These are phyloP conservation scores for Protula sp. DNA, from an alignment of 2,888 invertebrate genomes.

Conservation along the genomic window DNA sequence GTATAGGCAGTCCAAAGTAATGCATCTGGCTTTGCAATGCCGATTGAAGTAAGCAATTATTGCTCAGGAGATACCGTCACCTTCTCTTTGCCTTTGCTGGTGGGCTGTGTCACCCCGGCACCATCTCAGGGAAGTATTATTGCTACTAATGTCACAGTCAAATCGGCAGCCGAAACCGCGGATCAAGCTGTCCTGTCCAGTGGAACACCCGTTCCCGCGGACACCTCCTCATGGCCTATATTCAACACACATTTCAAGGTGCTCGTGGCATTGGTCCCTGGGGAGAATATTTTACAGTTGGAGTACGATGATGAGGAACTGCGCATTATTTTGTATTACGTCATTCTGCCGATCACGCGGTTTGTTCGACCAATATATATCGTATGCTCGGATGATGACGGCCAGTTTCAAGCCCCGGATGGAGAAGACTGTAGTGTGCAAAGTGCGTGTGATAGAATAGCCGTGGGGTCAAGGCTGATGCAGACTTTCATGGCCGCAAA, in stretches of 20 bases:
- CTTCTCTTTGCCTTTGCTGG: too few species aligned
- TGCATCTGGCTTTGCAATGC: too few species aligned
- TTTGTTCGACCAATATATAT: conserved; percentile 75
- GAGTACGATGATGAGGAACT: neutral
- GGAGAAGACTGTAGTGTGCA: conserved; percentile 64
- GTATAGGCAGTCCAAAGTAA: too few species aligned
- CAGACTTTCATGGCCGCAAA: conserved; percentile 86
- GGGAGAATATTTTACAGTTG: neutral
- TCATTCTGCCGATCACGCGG: conserved; percentile 18
- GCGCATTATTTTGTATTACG: neutral
- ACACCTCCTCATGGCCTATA: too few species aligned
- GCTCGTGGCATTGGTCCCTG: conserved; percentile 53
- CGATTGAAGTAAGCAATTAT: too few species aligned
- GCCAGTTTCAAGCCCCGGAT: conserved; percentile 68
- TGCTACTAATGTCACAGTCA: too few species aligned
- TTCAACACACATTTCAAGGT: conserved; percentile 67
- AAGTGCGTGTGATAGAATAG: conserved; percentile 71
- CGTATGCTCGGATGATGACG: conserved; percentile 73
- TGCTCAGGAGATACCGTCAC: too few species aligned
- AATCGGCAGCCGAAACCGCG: too few species aligned
- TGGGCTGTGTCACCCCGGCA: too few species aligned
- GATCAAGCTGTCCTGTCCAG: too few species aligned
- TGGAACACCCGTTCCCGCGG: too few species aligned
- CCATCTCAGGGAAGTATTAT: too few species aligned
- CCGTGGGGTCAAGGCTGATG: conserved; percentile 69